Evolutionary conservation across 1,140 invertebrate species (phyloP).

Genomic region (roundworm (Caenorhabditis elegans)): WBcel235 BX284602.5:8527001-8527500

Average conservation of each 20-base stretch:
- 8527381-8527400: not conserved
- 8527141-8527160: not conserved
- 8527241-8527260: slow-evolving; percentile 13
- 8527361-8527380: slow-evolving; percentile 16
- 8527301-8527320: slow-evolving; percentile 2
- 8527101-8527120: not conserved
- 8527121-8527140: not conserved
- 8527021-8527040: not conserved
- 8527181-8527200: not conserved
- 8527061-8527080: not conserved
- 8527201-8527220: not conserved
- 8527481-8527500: not conserved
- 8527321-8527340: not conserved
- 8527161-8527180: not conserved
- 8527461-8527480: not conserved
- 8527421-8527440: too few relatives aligned
- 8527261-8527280: not conserved
- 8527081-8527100: not conserved
- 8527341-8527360: not conserved
- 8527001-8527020: slow-evolving; percentile 18
- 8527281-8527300: not conserved
- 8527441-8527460: not conserved
- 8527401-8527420: too few relatives aligned
- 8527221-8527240: not conserved
- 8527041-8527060: slow-evolving; percentile 7